A percentile compares a stretch with the other conserved stretches of the same genome.
These are phyloP conservation scores for Tipula helvola DNA, from an alignment of 2,888 invertebrate genomes.

Conservation along the genomic window DNA sequence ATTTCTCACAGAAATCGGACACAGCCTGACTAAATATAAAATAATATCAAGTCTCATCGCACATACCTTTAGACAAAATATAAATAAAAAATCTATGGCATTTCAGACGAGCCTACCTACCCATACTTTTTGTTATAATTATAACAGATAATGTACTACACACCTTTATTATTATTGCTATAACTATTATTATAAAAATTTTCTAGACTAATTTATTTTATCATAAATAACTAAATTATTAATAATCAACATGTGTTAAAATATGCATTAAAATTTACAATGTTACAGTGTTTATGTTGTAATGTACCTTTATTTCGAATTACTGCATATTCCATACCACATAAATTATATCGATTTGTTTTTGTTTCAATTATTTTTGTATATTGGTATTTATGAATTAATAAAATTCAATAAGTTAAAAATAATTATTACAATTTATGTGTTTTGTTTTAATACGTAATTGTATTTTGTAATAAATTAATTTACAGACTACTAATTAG, in stretches of 20 bases:
- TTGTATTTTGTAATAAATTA: background rate
- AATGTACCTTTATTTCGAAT: background rate
- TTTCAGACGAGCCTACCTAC: too few species aligned
- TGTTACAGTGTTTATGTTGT: background rate
- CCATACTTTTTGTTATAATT: background rate
- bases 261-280: background rate
- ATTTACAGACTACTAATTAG: background rate
- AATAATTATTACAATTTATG: conserved; percentile 18
- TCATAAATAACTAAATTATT: background rate
- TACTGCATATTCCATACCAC: background rate
- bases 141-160: background rate
- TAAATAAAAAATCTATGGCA: too few species aligned
- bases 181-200: background rate
- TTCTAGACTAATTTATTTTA: background rate
- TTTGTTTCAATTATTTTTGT: conserved; percentile 21
- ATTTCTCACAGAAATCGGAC: too few species aligned
- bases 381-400: conserved; percentile 20
- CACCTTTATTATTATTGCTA: background rate
- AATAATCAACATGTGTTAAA: background rate
- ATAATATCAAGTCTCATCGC: too few species aligned
- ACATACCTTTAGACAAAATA: too few species aligned
- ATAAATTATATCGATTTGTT: background rate
- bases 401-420: conserved; percentile 20
- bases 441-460: background rate
- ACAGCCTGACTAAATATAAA: too few species aligned